Percentiles rank a stretch among this genome's conserved stretches.
Evolutionary conservation across 2,888 invertebrate genomes (phyloP).

Genomic region (Herminia tarsipennalis): DNA sequence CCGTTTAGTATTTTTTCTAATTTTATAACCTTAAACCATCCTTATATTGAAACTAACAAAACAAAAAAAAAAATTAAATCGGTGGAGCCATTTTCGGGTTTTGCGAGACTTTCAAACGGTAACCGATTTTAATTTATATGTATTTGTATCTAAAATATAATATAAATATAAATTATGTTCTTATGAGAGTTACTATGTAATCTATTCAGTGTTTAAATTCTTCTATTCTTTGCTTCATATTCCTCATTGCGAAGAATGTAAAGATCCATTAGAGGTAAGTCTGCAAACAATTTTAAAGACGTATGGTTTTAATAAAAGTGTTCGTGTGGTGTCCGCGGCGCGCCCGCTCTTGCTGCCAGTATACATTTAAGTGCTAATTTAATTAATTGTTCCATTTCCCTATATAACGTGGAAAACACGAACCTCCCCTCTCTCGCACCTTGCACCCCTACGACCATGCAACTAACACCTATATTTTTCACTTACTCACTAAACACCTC

Average conservation of each 20-base stretch:
- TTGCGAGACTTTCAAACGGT: too few species aligned
- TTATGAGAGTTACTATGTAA: too few species aligned
- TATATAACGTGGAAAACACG: slow-evolving; percentile 59
- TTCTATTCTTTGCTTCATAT: background rate
- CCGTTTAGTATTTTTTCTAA: too few species aligned
- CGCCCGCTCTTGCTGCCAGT: slow-evolving; percentile 54
- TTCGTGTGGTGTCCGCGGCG: slow-evolving; percentile 38
- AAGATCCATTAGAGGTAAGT: slow-evolving; percentile 33
- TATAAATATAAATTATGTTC: too few species aligned
- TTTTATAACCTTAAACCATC: too few species aligned
- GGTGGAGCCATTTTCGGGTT: too few species aligned
- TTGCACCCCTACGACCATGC: slow-evolving; percentile 22
- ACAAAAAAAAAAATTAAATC: too few species aligned
- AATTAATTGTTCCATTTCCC: slow-evolving; percentile 81
- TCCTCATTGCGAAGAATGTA: slow-evolving; percentile 8
- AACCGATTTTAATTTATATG: too few species aligned
- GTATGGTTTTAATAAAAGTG: slow-evolving; percentile 77
- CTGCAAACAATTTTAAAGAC: slow-evolving; percentile 53
- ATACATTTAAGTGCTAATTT: slow-evolving; percentile 77
- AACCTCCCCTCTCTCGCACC: slow-evolving; percentile 30
- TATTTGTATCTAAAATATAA: too few species aligned
- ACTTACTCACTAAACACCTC: slow-evolving; percentile 68
- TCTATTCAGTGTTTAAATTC: too few species aligned
- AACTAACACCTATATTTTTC: slow-evolving; percentile 71
- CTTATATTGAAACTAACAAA: too few species aligned